These are phyloP conservation scores for Phrynosoma blainvillii DNA, from an alignment of 2,113 vertebrate species.

Conservation along the genomic window DNA sequence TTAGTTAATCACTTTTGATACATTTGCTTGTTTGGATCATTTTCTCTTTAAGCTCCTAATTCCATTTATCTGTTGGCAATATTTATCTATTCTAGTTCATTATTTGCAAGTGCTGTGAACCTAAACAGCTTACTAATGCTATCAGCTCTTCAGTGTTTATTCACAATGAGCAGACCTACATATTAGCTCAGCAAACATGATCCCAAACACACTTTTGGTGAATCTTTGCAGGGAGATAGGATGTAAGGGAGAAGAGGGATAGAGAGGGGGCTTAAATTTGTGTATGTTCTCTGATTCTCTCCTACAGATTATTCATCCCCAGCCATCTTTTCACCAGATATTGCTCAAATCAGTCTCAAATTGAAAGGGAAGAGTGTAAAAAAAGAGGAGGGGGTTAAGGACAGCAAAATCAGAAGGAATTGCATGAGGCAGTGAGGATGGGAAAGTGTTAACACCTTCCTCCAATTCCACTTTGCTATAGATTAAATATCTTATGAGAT, in stretches of 20 bases:
- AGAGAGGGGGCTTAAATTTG: not conserved
- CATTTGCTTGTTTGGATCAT: not conserved
- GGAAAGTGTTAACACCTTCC: not conserved
- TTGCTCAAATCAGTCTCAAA: not conserved
- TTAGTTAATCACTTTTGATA: not conserved
- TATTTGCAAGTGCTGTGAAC: not conserved
- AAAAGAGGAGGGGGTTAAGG: not conserved
- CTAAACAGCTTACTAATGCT: not conserved
- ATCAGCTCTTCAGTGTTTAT: not conserved
- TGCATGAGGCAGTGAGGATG: no score
- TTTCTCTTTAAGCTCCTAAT: not conserved
- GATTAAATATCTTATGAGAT: not conserved
- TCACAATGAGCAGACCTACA: not conserved
- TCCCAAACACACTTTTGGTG: not conserved
- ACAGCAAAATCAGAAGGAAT: not conserved
- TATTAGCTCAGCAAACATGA: not conserved
- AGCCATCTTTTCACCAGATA: not conserved
- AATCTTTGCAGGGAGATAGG: not conserved
- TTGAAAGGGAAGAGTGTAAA: not conserved
- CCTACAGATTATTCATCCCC: not conserved
- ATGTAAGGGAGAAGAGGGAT: not conserved
- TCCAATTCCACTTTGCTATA: not conserved
- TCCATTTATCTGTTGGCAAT: not conserved
- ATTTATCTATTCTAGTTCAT: not conserved
- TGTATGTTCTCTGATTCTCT: not conserved